Conservation (phyloP, 2,888 invertebrate genomes). For the Megastigmus dorsalis region DNA sequence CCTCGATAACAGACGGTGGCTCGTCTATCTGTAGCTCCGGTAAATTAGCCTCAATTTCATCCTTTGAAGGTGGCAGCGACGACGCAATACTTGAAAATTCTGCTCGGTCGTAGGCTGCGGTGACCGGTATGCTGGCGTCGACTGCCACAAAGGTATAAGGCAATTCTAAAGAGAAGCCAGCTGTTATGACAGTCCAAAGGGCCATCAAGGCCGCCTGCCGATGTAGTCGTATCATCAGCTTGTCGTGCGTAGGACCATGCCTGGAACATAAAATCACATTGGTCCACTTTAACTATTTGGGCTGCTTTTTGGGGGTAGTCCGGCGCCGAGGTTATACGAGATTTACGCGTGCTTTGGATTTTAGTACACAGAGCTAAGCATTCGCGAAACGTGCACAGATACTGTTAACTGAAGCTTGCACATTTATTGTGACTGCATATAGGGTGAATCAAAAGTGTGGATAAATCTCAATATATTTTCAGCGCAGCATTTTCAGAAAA, state of each 20-base stretch:
- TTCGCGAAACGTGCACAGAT: too few species aligned
- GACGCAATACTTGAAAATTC: not conserved
- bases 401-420: too few species aligned
- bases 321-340: too few species aligned
- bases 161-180: constrained; percentile 41
- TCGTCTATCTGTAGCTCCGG: not conserved
- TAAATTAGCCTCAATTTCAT: not conserved
- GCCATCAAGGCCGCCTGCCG: constrained; percentile 68
- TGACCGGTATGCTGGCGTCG: not conserved
- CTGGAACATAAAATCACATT: constrained; percentile 37
- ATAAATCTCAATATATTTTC: too few species aligned
- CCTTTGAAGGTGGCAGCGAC: not conserved
- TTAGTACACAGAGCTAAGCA: too few species aligned
- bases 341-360: too few species aligned
- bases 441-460: too few species aligned
- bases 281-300: too few species aligned
- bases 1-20: not conserved
- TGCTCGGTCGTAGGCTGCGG: not conserved
- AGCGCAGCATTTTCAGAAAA: too few species aligned
- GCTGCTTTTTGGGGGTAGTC: too few species aligned
- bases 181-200: constrained; percentile 60
- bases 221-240: constrained; percentile 67
- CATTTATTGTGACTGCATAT: too few species aligned
- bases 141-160: constrained; percentile 21
- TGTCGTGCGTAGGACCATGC: constrained; percentile 48